These are phyloP conservation scores for Watsonalla binaria DNA, from an alignment of 2,888 invertebrate species.

Conservation along the genomic window DNA sequence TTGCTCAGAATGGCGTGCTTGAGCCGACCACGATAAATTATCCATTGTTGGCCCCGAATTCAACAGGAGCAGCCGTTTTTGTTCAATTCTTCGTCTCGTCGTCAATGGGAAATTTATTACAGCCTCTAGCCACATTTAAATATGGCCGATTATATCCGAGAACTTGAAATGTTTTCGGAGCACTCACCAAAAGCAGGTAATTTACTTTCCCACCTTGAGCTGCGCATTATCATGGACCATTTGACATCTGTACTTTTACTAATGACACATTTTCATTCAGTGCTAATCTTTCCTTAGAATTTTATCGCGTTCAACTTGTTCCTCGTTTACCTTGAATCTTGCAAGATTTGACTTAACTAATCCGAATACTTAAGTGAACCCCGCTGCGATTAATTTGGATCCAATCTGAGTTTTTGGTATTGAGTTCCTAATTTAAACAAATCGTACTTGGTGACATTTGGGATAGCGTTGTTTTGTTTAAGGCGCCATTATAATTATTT, in stretches of 20 bases:
- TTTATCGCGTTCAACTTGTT: neutral
- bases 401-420: constrained; percentile 10
- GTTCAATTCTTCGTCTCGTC: constrained; percentile 75
- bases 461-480: constrained; percentile 16
- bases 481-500: constrained; percentile 17
- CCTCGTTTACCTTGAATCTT: neutral
- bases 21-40: constrained; percentile 71
- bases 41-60: constrained; percentile 69
- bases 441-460: constrained; percentile 13
- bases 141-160: constrained; percentile 67
- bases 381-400: neutral
- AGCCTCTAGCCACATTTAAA: constrained; percentile 66
- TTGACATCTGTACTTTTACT: constrained; percentile 13
- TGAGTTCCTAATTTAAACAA: constrained; percentile 23
- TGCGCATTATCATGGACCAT: constrained; percentile 31
- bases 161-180: constrained; percentile 57
- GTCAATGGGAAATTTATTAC: constrained; percentile 76
- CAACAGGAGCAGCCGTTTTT: constrained; percentile 72
- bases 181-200: constrained; percentile 53
- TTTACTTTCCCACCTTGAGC: constrained; percentile 40
- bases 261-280: constrained; percentile 19
- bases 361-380: neutral
- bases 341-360: neutral
- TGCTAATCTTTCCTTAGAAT: constrained; percentile 22
- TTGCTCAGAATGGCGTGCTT: constrained; percentile 45